These are phyloP conservation scores for Nebria brevicollis DNA, from an alignment of 2,888 invertebrate species.

Conservation along the genomic window DNA sequence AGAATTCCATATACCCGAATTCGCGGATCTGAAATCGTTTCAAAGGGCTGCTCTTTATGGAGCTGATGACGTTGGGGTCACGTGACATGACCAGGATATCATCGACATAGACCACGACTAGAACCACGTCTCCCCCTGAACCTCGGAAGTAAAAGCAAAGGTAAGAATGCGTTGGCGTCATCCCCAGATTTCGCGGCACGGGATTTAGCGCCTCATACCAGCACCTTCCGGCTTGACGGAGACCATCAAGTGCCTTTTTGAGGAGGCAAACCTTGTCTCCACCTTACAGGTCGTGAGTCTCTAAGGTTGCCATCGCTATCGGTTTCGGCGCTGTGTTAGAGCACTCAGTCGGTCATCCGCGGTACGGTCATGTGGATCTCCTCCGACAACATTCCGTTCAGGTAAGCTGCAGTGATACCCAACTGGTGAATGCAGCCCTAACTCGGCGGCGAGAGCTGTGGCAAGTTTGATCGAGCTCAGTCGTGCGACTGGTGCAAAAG, in stretches of 20 bases:
- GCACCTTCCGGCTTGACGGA: constrained; percentile 44
- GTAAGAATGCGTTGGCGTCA: neutral
- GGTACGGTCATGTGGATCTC: constrained; percentile 4
- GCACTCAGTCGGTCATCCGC: constrained; percentile 27
- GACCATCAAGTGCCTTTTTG: constrained; percentile 46
- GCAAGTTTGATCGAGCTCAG: constrained; percentile 38
- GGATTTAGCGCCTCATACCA: constrained; percentile 44
- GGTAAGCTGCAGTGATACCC: neutral
- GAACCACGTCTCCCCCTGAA: constrained; percentile 16
- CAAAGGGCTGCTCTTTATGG: neutral
- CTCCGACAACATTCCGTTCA: neutral
- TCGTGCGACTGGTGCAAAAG: constrained; percentile 50
- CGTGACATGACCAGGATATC: constrained; percentile 41
- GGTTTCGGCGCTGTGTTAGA: constrained; percentile 20
- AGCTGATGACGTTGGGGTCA: constrained; percentile 48
- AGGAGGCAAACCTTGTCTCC: constrained; percentile 9
- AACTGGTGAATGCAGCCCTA: neutral
- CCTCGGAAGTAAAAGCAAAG: neutral
- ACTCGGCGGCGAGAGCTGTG: constrained; percentile 42
- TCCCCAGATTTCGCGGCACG: neutral
- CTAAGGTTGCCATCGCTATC: neutral
- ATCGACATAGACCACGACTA: constrained; percentile 47
- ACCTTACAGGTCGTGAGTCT: neutral
- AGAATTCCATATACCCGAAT: neutral
- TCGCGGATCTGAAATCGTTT: neutral